phyloP scores from a whole-genome alignment of 2,113 vertebrate species.

The Centrocercus urophasianus region DNA sequence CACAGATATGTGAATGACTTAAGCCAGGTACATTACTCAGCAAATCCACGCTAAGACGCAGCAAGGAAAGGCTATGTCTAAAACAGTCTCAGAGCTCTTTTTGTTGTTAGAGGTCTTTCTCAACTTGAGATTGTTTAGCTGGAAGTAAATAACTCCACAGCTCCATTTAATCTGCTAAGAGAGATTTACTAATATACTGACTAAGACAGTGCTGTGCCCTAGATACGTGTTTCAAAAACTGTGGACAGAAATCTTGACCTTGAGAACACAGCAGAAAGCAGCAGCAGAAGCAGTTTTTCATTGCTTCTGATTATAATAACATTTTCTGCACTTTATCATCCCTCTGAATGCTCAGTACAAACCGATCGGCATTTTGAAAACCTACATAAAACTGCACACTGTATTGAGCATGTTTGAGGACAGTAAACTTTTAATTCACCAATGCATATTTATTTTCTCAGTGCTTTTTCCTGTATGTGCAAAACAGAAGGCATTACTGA shows the following conservation, averaged over 20 bases:
- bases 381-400: neutral
- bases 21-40: neutral
- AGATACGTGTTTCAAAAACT: neutral
- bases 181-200: neutral
- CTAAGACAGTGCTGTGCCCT: neutral
- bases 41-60: neutral
- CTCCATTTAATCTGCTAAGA: neutral
- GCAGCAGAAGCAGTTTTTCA: neutral
- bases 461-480: neutral
- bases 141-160: neutral
- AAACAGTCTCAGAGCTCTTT: neutral
- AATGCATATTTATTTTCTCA: neutral
- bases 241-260: neutral
- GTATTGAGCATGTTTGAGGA: neutral
- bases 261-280: neutral
- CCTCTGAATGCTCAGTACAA: neutral
- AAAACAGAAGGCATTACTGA: neutral
- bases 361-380: neutral
- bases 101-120: neutral
- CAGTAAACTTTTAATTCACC: neutral
- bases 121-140: neutral
- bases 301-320: neutral
- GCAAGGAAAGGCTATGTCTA: neutral
- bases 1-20: neutral
- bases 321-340: neutral